Evolutionary conservation across 2,113 vertebrate genomes (phyloP).

Genomic region (Okapia johnstoni): DNA sequence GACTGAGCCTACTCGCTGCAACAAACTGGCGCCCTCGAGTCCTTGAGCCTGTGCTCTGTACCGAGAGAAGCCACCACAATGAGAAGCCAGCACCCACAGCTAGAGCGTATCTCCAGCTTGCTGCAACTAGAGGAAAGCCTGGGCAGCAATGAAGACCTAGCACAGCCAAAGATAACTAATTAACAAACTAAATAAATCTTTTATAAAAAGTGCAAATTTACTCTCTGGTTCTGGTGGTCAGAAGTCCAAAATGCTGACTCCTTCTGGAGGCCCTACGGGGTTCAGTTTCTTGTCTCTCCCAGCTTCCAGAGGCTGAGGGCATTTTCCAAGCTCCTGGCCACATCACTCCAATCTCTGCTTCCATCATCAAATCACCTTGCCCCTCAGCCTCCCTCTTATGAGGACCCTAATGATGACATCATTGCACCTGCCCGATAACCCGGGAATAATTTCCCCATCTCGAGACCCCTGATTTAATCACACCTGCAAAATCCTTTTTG

Average conservation of each 20-base stretch:
- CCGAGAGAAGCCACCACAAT: background rate
- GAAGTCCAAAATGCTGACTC: background rate
- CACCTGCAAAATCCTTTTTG: background rate
- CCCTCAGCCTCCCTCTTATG: background rate
- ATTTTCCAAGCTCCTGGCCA: background rate
- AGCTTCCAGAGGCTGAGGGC: background rate
- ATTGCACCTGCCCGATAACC: too few species aligned
- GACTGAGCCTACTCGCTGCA: background rate
- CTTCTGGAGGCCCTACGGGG: background rate
- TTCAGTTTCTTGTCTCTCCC: background rate
- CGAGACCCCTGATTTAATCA: background rate
- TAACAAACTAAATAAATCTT: background rate
- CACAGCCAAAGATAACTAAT: background rate
- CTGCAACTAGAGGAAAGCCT: background rate
- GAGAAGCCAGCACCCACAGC: background rate
- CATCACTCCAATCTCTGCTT: background rate
- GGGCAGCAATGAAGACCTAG: background rate
- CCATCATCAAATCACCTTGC: fast-evolving
- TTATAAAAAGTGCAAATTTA: background rate
- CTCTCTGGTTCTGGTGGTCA: background rate
- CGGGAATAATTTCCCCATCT: background rate
- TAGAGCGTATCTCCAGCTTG: background rate
- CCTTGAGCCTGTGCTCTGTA: background rate
- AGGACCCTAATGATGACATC: background rate
- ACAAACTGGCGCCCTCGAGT: fast-evolving